These are phyloP conservation scores for Rhea pennata DNA, from an alignment of 2,113 vertebrate species.

Conservation along the genomic window DNA sequence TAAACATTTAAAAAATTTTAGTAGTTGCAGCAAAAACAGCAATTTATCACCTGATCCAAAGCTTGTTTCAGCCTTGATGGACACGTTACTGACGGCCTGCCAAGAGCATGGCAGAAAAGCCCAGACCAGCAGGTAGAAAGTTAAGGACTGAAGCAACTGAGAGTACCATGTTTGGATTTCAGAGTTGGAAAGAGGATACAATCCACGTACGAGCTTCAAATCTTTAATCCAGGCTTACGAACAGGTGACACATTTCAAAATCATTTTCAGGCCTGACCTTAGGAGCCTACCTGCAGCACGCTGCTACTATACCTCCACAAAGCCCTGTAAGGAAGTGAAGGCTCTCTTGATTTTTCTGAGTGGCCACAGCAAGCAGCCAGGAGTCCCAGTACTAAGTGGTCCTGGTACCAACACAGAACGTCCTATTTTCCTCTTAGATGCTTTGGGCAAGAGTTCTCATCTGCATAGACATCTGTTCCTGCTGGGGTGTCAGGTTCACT, in stretches of 20 bases:
- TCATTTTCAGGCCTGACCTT: not conserved
- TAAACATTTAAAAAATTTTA: slow-evolving; percentile 61
- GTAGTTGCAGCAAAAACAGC: slow-evolving; percentile 18
- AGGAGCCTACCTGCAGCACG: not conserved
- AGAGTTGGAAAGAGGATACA: not conserved
- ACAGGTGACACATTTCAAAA: not conserved
- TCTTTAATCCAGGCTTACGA: not conserved
- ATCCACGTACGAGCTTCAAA: not conserved
- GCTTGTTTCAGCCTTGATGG: not conserved
- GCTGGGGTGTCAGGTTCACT: not conserved
- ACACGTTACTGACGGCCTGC: not conserved
- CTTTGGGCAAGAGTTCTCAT: not conserved
- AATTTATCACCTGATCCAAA: slow-evolving; percentile 36
- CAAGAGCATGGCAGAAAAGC: not conserved
- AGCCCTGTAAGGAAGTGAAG: rapidly evolving
- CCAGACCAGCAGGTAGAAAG: not conserved
- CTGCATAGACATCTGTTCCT: rapidly evolving
- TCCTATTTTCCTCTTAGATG: not conserved
- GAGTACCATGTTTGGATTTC: not conserved
- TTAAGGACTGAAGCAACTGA: not conserved
- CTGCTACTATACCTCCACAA: not conserved
- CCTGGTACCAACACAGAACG: not conserved
- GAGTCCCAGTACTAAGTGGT: not conserved
- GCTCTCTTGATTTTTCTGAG: not conserved
- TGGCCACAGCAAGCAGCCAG: rapidly evolving